These are phyloP conservation scores for Agrilus mali DNA, from an alignment of 2,888 invertebrate genomes.

Conservation along the genomic window DNA sequence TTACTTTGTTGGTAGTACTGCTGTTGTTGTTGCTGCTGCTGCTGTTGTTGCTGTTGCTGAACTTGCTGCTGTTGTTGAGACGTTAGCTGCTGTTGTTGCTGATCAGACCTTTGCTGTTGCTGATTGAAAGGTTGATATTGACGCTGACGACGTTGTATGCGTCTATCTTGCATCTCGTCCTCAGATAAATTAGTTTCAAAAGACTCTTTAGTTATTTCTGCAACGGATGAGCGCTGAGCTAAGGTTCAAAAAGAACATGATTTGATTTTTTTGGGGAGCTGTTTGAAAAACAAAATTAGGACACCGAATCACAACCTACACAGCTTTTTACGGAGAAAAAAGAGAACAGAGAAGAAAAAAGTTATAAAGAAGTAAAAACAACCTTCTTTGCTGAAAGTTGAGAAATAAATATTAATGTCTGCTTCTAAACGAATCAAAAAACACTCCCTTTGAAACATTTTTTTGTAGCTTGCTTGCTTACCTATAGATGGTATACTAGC, in stretches of 20 bases:
- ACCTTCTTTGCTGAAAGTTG: too few relatives aligned
- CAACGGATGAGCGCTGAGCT: conserved; percentile 33
- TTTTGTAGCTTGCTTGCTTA: conserved; percentile 15
- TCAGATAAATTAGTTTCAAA: conserved; percentile 57
- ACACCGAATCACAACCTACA: conserved; percentile 13
- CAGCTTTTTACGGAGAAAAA: background rate
- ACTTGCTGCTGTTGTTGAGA: conserved; percentile 28
- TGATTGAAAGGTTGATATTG: conserved; percentile 25
- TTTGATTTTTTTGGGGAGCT: conserved; percentile 9
- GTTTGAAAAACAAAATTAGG: conserved; percentile 3
- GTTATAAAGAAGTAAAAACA: too few relatives aligned
- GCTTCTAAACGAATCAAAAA: too few relatives aligned
- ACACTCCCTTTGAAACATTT: too few relatives aligned
- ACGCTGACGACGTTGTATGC: conserved; percentile 32
- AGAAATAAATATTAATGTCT: too few relatives aligned
- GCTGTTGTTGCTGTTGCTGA: conserved; percentile 14
- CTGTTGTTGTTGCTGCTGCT: conserved; percentile 9
- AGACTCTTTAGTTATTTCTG: conserved; percentile 75
- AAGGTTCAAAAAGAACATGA: conserved; percentile 22
- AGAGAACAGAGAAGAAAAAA: too few relatives aligned
- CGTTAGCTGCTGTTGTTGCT: conserved; percentile 32
- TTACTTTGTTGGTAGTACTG: conserved; percentile 14
- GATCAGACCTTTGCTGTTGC: conserved; percentile 22
- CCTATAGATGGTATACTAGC: conserved; percentile 34
- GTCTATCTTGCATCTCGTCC: conserved; percentile 44